A percentile compares a stretch with the other conserved stretches of the same genome.
Conservation (phyloP, 2,113 vertebrate genomes). For the Bolborhynchus lineola region DNA sequence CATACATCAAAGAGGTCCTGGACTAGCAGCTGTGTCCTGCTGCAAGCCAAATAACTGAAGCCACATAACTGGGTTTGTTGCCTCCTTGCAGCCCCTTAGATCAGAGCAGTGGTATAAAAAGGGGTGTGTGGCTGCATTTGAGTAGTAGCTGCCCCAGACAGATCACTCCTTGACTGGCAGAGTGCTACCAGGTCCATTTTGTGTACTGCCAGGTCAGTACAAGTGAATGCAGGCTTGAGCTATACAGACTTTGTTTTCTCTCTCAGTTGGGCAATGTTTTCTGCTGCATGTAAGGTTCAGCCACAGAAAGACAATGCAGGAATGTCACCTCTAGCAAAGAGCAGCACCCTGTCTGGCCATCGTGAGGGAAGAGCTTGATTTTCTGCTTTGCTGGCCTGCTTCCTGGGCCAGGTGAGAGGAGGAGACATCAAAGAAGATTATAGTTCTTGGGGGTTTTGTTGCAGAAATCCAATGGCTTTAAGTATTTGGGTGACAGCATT, state of each 20-base stretch:
- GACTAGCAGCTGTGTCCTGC: background rate
- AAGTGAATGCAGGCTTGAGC: background rate
- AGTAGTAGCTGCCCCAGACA: background rate
- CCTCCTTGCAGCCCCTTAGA: background rate
- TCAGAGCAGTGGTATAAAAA: background rate
- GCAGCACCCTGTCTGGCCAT: background rate
- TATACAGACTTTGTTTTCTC: background rate
- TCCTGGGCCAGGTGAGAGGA: background rate
- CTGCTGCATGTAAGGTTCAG: background rate
- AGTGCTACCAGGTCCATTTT: background rate
- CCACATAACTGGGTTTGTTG: background rate
- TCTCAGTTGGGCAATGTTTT: background rate
- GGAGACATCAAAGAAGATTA: background rate
- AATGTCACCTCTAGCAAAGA: background rate
- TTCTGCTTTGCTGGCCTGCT: background rate
- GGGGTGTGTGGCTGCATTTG: background rate
- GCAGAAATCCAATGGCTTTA: background rate
- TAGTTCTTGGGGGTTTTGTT: background rate
- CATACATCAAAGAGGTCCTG: background rate
- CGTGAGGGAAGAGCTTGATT: background rate
- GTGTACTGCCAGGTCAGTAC: background rate
- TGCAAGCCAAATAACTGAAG: background rate
- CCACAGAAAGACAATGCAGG: background rate
- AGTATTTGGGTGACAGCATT: background rate
- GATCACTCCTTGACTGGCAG: background rate